A percentile compares a stretch with the other conserved stretches of the same genome.
Evolutionary conservation across 1,140 invertebrate genomes (phyloP).

Genomic region (Monochamus saltuarius): DNA sequence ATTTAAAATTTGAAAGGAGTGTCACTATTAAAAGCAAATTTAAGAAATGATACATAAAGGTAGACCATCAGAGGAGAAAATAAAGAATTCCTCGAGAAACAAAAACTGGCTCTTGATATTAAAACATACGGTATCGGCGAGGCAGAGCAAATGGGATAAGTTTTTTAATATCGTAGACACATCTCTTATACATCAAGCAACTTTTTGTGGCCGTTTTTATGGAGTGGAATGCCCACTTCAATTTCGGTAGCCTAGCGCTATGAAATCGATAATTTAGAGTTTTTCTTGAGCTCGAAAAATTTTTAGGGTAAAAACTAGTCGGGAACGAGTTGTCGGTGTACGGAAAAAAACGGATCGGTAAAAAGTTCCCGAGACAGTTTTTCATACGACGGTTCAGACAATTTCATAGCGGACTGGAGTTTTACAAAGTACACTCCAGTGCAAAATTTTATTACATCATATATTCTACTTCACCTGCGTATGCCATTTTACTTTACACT

Average conservation of each 20-base stretch:
- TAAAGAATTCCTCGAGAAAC: conserved; percentile 11
- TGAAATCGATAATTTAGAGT: conserved; percentile 46
- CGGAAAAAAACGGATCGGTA: conserved; percentile 37
- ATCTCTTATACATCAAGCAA: conserved; percentile 21
- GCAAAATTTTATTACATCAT: too few species aligned
- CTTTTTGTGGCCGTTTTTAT: conserved; percentile 33
- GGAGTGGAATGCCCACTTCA: conserved; percentile 40
- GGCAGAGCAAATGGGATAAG: conserved; percentile 20
- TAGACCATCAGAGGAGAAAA: conserved; percentile 4
- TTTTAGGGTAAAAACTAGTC: conserved; percentile 45
- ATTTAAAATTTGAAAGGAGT: too few species aligned
- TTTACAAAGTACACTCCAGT: too few species aligned
- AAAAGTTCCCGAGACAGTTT: conserved; percentile 45
- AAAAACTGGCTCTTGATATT: conserved; percentile 17
- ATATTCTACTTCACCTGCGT: too few species aligned
- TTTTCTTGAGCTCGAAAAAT: conserved; percentile 40
- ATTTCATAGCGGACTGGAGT: conserved; percentile 23
- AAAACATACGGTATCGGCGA: conserved; percentile 21
- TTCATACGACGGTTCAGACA: conserved; percentile 35
- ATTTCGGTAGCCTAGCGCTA: conserved; percentile 38
- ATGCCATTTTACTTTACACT: too few species aligned
- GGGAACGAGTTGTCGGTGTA: conserved; percentile 42
- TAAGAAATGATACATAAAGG: too few species aligned
- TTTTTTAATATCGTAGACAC: conserved; percentile 21
- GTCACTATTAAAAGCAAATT: too few species aligned